phyloP scores from a whole-genome alignment of 2,888 invertebrate genomes.

The Lissocephala sabroskyi region DNA sequence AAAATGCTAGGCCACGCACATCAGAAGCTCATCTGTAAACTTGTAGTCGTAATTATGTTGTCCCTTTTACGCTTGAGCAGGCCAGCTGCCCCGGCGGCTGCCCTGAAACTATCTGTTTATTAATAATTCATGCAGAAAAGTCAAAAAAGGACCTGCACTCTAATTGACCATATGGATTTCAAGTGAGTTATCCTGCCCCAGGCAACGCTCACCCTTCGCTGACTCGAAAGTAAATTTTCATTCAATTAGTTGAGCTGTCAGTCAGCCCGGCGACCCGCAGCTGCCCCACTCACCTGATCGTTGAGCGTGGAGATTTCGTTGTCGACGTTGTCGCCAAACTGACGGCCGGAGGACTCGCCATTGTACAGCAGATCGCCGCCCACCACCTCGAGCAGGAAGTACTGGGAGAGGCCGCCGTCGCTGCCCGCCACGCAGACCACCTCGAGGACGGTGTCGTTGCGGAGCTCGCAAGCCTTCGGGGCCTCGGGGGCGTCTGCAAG shows the following conservation, averaged over 20 bases:
- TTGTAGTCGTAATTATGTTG: slow-evolving; percentile 57
- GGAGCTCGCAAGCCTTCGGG: slow-evolving; percentile 82
- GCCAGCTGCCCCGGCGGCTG: slow-evolving; percentile 8
- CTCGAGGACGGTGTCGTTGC: slow-evolving; percentile 79
- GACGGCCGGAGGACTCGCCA: slow-evolving; percentile 70
- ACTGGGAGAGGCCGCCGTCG: slow-evolving; percentile 87
- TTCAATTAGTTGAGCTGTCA: slow-evolving; percentile 30
- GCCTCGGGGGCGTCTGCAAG: slow-evolving; percentile 82
- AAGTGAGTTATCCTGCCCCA: slow-evolving; percentile 31
- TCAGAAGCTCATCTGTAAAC: slow-evolving; percentile 14
- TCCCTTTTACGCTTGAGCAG: slow-evolving; percentile 51
- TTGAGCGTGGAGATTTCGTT: slow-evolving; percentile 79
- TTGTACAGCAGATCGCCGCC: slow-evolving; percentile 75
- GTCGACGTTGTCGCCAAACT: slow-evolving; percentile 70
- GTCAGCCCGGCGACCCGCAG: too few relatives aligned
- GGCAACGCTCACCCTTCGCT: not conserved
- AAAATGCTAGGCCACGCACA: slow-evolving; percentile 23
- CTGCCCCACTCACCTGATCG: slow-evolving; percentile 75
- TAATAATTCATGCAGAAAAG: slow-evolving; percentile 58
- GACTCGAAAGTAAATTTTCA: slow-evolving; percentile 26
- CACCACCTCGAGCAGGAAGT: slow-evolving; percentile 85
- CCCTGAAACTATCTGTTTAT: slow-evolving; percentile 37
- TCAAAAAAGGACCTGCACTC: slow-evolving; percentile 49
- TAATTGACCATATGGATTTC: slow-evolving; percentile 61
- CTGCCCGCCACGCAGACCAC: slow-evolving; percentile 84